Evolutionary conservation across 2,797 vertebrate species (phyloP), one percentile per base, ranked within the genome.

Genomic region (Tenualosa ilisha): DNA sequence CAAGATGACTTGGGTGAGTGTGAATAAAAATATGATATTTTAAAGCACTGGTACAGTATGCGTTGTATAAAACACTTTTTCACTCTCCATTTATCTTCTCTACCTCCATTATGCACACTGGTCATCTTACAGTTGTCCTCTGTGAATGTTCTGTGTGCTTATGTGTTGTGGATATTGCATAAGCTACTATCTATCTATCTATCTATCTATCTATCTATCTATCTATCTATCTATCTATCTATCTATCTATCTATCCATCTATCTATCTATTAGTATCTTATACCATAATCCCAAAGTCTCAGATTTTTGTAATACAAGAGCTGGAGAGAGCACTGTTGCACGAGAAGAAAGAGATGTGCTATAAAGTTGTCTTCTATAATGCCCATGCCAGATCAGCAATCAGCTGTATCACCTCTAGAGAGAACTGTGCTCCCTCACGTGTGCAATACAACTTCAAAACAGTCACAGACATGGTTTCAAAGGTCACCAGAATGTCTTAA

Each of bases 1-100:
- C 96, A 98, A 24, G 92, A 97, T 82, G 97, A 90, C 87, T 91
- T 98, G 84, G 97, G 97, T 98, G 88, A 88, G 93, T 88, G 22
- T 9, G 68, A 40, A 17, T 15, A 72, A 17, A 40, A 72, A 17
- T 31, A 9, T 22, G 7, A 24, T 7, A 24, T 24, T 24, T 24
- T 63, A 22, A 24, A 63, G 24, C 59, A 63, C 59, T 63, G 24
- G n/a, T 13, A 53, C 43, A 46, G 43, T 46, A 46, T 46, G 46
- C 4, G 3, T 7, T 46, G 31, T 46, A 46, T 46, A 46, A 46
- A 46, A 46, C 46, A 46, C 46, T 46, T 46, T 46, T 46, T 46
- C 6, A 46, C 46, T 46, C 31, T 31, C 31, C 46, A 46, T 46
- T 46, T 46, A 46, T 46, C 46, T 46, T 4, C 46, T 46, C 46